Base-by-base conservation (phyloP, 2,113 vertebrate genomes). In the Vulpes vulpes region DNA sequence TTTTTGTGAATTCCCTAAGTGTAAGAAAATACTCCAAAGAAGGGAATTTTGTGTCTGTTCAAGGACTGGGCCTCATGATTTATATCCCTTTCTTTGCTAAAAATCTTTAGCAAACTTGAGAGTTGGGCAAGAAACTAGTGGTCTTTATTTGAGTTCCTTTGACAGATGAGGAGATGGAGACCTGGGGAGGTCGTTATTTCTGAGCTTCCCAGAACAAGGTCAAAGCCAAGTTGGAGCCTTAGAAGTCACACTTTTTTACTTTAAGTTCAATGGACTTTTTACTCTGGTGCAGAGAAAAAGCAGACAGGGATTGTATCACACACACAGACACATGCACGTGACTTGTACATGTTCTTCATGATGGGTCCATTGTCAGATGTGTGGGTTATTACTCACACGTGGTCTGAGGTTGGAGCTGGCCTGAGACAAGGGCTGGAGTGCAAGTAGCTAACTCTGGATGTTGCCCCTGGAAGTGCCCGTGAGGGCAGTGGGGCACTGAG, bases 81-180 rank as follows among this genome's bases (percentile, higher is more conserved):
- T 62, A 62, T 84, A 9, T 88, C n/a, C 6, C 32, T 67, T 94
- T 96, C 85, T 95, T 51, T 93, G n/a, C 25, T 79, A 11, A 88
- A 95, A 64, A 76, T 55, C 69, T 92, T 90, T 92, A 71, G 57
- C 51, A 80, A 92, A 92, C 80, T 76, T 94, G 59, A 64, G 35
- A 88, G 17, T 30, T 84, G 5, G 16, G 23, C 11, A 78, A 89
- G 79, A 89, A 80, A 84, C 19, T 59, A 17, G 55, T 57, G 15
- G 8, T 78, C 3, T 35, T 92, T 78, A 69, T 67, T 8, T 53
- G 23, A 79, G 49, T 87, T 83, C 22, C 84, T 49, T 96, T 81
- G 55, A 51, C 35, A 78, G 25, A 79, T 89, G 74, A 87, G 79
- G 74, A 86, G 59, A 49, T 25, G 20, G 62, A 83, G 6, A 32